Conservation (phyloP, 1,140 invertebrate species). For the Zaprionus inermis region DNA sequence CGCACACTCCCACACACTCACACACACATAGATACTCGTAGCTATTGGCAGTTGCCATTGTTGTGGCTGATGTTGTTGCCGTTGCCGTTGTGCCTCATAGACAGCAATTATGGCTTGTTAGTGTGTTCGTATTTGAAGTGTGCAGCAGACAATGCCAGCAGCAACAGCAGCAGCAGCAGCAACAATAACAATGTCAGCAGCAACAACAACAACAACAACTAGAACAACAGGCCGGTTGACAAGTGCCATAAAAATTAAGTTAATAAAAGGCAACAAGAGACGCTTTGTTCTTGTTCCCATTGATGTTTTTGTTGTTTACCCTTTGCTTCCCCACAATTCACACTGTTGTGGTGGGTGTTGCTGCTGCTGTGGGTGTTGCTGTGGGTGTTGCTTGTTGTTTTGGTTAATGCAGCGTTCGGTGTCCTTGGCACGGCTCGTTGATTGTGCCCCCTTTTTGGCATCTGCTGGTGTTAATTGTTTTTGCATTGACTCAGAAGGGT, state of each 20-base stretch:
- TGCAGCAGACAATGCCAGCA: slow-evolving; percentile 64
- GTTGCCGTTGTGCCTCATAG: slow-evolving; percentile 59
- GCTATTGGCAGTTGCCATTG: slow-evolving; percentile 55
- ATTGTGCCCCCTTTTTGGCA: slow-evolving; percentile 48
- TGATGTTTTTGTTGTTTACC: slow-evolving; percentile 58
- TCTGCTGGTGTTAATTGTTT: slow-evolving; percentile 75
- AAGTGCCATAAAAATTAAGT: slow-evolving; percentile 83
- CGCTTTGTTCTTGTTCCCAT: slow-evolving; percentile 63
- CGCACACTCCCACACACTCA: slow-evolving; percentile 16
- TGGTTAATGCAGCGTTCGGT: slow-evolving; percentile 70
- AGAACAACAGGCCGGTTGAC: slow-evolving; percentile 53
- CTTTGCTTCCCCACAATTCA: slow-evolving; percentile 37
- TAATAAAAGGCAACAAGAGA: slow-evolving; percentile 78
- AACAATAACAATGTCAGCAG: slow-evolving; percentile 26
- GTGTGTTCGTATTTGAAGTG: slow-evolving; percentile 79
- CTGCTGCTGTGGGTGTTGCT: slow-evolving; percentile 27
- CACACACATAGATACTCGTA: slow-evolving; percentile 25
- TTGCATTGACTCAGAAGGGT: slow-evolving; percentile 36
- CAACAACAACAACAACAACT: slow-evolving; percentile 64
- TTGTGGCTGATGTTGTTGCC: slow-evolving; percentile 23
- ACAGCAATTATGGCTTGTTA: slow-evolving; percentile 82
- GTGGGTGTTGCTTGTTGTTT: slow-evolving; percentile 45
- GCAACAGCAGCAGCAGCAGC: slow-evolving; percentile 25
- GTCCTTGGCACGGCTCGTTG: slow-evolving; percentile 74
- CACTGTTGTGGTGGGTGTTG: slow-evolving; percentile 18